phyloP scores from a whole-genome alignment of 2,888 invertebrate species.

The Cerastoderma edule region DNA sequence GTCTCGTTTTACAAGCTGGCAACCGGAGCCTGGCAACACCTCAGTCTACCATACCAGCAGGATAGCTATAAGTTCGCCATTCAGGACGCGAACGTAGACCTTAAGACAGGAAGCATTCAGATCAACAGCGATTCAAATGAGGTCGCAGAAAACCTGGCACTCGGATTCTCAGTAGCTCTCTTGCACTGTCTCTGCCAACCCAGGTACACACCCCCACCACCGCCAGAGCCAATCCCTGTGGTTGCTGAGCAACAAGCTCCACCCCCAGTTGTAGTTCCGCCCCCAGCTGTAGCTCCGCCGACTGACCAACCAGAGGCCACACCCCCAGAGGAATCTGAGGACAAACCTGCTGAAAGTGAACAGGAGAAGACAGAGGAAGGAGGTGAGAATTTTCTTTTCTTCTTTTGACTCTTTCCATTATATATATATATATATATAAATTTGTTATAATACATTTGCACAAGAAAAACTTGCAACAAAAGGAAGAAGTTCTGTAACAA shows the following conservation, averaged over 20 bases:
- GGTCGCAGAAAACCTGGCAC: constrained; percentile 84
- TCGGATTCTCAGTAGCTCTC: constrained; percentile 84
- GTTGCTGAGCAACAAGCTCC: constrained; percentile 32
- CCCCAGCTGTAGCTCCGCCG: constrained; percentile 22
- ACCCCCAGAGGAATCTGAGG: constrained; percentile 30
- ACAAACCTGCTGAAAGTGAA: constrained; percentile 40
- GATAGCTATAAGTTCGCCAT: constrained; percentile 67
- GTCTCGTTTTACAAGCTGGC: constrained; percentile 74
- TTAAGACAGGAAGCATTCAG: constrained; percentile 74
- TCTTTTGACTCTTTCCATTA: too few relatives aligned
- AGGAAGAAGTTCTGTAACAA: too few relatives aligned
- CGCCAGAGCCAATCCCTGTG: constrained; percentile 53
- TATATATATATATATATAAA: too few relatives aligned
- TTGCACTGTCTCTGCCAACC: constrained; percentile 85
- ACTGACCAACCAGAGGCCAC: constrained; percentile 10
- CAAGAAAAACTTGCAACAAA: too few relatives aligned
- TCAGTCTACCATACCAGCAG: constrained; percentile 70
- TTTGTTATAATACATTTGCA: too few relatives aligned
- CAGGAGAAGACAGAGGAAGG: constrained; percentile 28
- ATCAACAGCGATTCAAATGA: constrained; percentile 72
- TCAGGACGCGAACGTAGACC: constrained; percentile 72
- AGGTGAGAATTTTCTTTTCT: too few relatives aligned
- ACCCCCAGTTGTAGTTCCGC: constrained; percentile 31
- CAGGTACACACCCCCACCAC: constrained; percentile 71
- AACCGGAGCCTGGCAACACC: constrained; percentile 65